Base-by-base conservation (phyloP, 2,888 invertebrate genomes). In the Lithophane socia region DNA sequence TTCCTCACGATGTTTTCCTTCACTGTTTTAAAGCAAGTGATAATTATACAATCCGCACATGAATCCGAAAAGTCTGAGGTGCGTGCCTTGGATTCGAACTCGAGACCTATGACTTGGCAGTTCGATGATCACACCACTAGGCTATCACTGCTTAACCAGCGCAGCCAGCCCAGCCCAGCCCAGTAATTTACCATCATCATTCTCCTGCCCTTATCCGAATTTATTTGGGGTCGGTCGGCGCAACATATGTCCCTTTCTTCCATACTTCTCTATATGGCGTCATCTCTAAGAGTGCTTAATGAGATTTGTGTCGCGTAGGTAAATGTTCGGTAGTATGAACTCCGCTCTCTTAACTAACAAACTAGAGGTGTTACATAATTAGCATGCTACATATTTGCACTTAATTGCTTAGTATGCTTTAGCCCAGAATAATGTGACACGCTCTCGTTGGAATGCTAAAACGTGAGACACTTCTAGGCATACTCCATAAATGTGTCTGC, bases 401-500 rank as follows among this genome's bases (percentile, higher is more conserved):
- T 66, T 85, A 82, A 70, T 85, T 82, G 65, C 75, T 64, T 44
- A 65, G 60, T 69, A 72, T 73, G 74, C 58, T 77, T 83, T 83
- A 73, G 75, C 49, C 47, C 37, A 64, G 65, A 66, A 60, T 73
- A 44, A 79, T 80, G 68, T 85, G 85, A 75, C 70, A 85, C 75
- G 75, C 70, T 80, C 66, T 82, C 24, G 18, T 58, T 63, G 82
- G 75, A 85, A 87, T 85, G 82, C 61, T 69, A 68, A 67, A 77
- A 75, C 85, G 76, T 71, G 66, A 75, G 49, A 61, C 61, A 85
- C 61, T 69, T 86, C 87, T 21, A 84, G 68, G 52, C 42, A 47
- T 63, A 65, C 56, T 73, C 79, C 66, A 87, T 77, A 82, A 86
- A 85, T 73, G 82, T 75, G 75, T 80, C 65, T 75, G 72, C 72